A percentile compares a stretch with the other conserved stretches of the same genome.
These are phyloP conservation scores for Apeltes quadracus DNA, from an alignment of 2,113 vertebrate genomes.

Conservation along the genomic window DNA sequence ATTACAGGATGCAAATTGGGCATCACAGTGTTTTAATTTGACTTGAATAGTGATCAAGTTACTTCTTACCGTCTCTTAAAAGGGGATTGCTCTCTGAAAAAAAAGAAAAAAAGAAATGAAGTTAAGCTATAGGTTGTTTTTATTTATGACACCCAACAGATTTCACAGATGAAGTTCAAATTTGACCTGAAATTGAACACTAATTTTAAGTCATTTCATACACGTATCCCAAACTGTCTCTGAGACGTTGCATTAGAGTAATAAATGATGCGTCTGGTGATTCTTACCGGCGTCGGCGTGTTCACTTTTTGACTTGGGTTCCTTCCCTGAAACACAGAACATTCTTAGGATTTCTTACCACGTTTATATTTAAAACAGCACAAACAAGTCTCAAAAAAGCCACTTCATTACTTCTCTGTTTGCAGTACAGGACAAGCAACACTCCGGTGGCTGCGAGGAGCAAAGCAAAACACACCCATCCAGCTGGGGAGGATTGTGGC, in stretches of 20 bases:
- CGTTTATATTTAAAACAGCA: background rate
- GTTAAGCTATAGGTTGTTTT: background rate
- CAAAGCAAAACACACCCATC: constrained; percentile 31
- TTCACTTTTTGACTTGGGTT: background rate
- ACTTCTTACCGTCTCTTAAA: background rate
- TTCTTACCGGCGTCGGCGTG: constrained; percentile 27
- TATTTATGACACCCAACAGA: background rate
- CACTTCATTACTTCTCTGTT: constrained; percentile 32
- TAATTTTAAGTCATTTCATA: background rate
- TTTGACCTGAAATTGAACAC: background rate
- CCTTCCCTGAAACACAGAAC: constrained; percentile 8
- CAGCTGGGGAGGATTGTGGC: background rate
- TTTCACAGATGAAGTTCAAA: background rate
- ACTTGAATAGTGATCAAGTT: accelerated
- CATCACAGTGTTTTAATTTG: background rate
- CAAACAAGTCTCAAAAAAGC: background rate
- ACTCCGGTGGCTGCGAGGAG: accelerated
- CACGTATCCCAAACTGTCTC: background rate
- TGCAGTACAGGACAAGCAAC: constrained; percentile 1
- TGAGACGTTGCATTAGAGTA: too few species aligned
- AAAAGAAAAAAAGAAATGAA: background rate
- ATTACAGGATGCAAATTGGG: background rate
- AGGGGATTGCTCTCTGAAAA: background rate
- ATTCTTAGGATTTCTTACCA: background rate
- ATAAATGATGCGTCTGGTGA: background rate